A percentile compares a stretch with the other conserved stretches of the same genome.
Evolutionary conservation across 1,140 invertebrate genomes (phyloP).

Genomic region (Macrosteles quadrilineatus): DNA sequence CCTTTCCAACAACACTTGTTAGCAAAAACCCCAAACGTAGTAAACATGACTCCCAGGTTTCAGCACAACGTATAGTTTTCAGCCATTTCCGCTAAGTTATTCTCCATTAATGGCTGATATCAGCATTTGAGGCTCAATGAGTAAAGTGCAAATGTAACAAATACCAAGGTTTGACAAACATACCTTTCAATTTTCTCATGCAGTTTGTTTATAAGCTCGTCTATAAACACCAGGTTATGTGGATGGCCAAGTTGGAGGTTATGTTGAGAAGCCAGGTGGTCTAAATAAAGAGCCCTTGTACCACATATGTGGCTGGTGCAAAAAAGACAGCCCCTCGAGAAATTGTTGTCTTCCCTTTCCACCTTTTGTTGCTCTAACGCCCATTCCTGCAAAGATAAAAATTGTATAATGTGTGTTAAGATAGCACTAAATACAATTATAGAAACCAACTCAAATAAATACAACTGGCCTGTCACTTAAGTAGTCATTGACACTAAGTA

Average conservation of each 20-base stretch:
- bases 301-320: conserved; percentile 64
- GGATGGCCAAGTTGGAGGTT: conserved; percentile 86
- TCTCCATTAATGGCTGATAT: too few relatives aligned
- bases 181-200: conserved; percentile 55
- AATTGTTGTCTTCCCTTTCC: conserved; percentile 75
- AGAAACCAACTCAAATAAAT: too few relatives aligned
- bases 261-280: conserved; percentile 81
- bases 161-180: neutral
- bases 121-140: too few relatives aligned
- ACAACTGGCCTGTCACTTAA: too few relatives aligned
- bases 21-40: too few relatives aligned
- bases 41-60: too few relatives aligned
- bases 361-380: conserved; percentile 72
- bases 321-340: conserved; percentile 78
- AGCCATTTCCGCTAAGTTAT: too few relatives aligned
- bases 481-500: too few relatives aligned
- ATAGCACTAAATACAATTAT: conserved; percentile 49
- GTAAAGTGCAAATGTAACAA: too few relatives aligned
- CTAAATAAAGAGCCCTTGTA: conserved; percentile 67
- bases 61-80: too few relatives aligned
- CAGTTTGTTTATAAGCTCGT: conserved; percentile 71
- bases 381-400: conserved; percentile 65
- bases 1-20: too few relatives aligned
- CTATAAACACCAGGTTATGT: conserved; percentile 85
- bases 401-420: conserved; percentile 43